These are phyloP conservation scores for Caenorhabditis sp. DNA, from an alignment of 2,888 invertebrate species.

Conservation along the genomic window DNA sequence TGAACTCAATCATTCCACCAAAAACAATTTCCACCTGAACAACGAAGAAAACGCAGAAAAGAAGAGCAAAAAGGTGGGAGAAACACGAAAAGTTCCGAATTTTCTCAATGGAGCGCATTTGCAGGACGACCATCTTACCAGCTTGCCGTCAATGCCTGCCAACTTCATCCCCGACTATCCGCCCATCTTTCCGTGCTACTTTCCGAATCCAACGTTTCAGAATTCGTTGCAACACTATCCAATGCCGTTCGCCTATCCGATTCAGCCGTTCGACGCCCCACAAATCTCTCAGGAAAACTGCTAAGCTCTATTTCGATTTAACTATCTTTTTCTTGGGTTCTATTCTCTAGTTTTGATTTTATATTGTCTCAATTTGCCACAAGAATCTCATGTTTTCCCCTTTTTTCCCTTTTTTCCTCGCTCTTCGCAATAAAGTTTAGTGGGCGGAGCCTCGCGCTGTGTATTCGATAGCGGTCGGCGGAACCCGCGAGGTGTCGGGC, in stretches of 20 bases:
- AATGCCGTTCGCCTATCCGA: constrained; percentile 42
- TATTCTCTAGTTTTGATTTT: not conserved
- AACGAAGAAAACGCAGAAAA: constrained; percentile 35
- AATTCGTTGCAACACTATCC: constrained; percentile 40
- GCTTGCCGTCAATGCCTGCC: constrained; percentile 3
- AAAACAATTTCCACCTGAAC: constrained; percentile 24
- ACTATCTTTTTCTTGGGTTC: not conserved
- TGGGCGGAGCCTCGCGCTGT: constrained; percentile 37
- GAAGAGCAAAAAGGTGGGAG: constrained; percentile 27
- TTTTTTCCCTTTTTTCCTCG: not conserved
- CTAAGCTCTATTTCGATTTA: constrained; percentile 11
- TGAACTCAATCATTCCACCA: too few relatives aligned
- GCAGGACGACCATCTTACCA: constrained; percentile 1
- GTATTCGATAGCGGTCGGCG: constrained; percentile 24
- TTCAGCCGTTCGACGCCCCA: constrained; percentile 45
- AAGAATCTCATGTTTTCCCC: not conserved
- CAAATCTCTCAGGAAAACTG: constrained; percentile 53
- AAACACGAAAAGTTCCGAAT: too few relatives aligned
- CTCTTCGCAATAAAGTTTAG: constrained; percentile 26
- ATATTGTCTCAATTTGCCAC: too few relatives aligned
- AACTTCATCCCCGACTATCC: constrained; percentile 27
- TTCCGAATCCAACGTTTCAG: constrained; percentile 31
- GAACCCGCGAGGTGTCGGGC: constrained; percentile 51
- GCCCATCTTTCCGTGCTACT: constrained; percentile 21
- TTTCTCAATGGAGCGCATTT: constrained; percentile 7